Evolutionary conservation across 2,888 invertebrate species (phyloP), one percentile per base, ranked within the genome.

Genomic region (Panorpa germanica): DNA sequence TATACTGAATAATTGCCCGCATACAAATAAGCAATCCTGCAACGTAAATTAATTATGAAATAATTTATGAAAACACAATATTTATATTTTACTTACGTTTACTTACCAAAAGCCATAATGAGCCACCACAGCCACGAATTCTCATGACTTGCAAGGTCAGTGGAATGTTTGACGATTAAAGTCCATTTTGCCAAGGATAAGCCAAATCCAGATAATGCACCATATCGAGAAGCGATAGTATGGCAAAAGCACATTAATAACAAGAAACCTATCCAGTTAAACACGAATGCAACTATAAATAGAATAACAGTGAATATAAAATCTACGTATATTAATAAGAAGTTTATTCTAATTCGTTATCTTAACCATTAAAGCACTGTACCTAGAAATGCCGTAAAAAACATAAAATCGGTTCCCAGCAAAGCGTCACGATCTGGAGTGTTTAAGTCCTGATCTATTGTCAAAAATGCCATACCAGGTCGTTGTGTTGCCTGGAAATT

Each of bases 151-250:
- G 81, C 80, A 41, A 85, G 60, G 47, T 83, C 83, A 29, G 83
- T 83, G 41, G 83, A 82, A 48, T 85, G 81, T 49, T 88, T 88
- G 8, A 88, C 86, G 45, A 90, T 90, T 42, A 88, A 68, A 18
- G 88, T 88, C 90, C 90, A 91, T 57, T 91, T 91, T 39, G 88
- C 85, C 37, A 91, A 63, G 5, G 90, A 90, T 10, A 91, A 63
- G 2, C 90, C 90, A 49, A 91, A 88, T 32, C 90, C 90, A 25
- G 90, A 81, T 28, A 91, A 58, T 2, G 90, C 90, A 15, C 91
- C 90, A 52, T 88, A 88, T 42, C 88, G 71, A 17, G 83, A 85
- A 21, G 90, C 90, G 44, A 90, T 83, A 29, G 90, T 88, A 53
- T 88, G 86, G 47, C 86, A 86, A 61, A 90, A 83, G 48, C 90